Evolutionary conservation across 1,140 invertebrate genomes (phyloP).

Genomic region (Harpegnathos saltator): DNA sequence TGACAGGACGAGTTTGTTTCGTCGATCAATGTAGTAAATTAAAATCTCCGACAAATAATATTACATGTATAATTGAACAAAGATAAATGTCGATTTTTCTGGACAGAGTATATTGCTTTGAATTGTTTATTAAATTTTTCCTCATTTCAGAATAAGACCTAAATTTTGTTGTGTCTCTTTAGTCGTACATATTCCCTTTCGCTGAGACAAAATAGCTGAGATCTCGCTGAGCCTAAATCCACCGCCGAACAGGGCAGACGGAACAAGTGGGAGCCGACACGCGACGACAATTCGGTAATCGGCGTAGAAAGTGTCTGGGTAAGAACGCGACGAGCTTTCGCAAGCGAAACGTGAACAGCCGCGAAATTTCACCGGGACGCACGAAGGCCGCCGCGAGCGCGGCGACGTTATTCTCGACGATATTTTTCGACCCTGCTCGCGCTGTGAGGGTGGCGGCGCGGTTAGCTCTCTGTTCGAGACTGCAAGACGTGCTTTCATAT

Average conservation of each 20-base stretch:
- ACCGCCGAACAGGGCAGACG: not conserved
- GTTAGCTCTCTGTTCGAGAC: not conserved
- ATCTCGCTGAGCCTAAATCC: too few relatives aligned
- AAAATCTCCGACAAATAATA: too few relatives aligned
- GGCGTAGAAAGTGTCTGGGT: conserved; percentile 44
- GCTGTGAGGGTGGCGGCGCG: not conserved
- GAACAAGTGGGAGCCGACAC: conserved; percentile 39
- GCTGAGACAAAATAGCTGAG: too few relatives aligned
- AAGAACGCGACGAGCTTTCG: conserved; percentile 41
- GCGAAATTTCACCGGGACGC: conserved; percentile 41
- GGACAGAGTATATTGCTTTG: too few relatives aligned
- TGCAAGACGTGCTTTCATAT: conserved; percentile 15
- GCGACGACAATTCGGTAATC: conserved; percentile 41
- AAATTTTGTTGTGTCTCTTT: too few relatives aligned
- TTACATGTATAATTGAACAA: too few relatives aligned
- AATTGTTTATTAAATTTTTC: too few relatives aligned
- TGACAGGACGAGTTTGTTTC: too few relatives aligned
- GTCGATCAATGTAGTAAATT: too few relatives aligned
- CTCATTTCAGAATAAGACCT: too few relatives aligned
- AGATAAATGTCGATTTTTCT: too few relatives aligned
- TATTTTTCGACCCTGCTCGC: conserved; percentile 20
- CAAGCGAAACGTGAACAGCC: conserved; percentile 46
- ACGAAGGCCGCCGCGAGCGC: conserved; percentile 7
- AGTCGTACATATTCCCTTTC: too few relatives aligned
- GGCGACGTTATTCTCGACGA: conserved; percentile 37